Percentiles rank a stretch among this genome's conserved stretches.
Conservation (phyloP, 37 sponge, comb jelly and placozoan genomes). For the Amphimedon queenslandica region DNA sequence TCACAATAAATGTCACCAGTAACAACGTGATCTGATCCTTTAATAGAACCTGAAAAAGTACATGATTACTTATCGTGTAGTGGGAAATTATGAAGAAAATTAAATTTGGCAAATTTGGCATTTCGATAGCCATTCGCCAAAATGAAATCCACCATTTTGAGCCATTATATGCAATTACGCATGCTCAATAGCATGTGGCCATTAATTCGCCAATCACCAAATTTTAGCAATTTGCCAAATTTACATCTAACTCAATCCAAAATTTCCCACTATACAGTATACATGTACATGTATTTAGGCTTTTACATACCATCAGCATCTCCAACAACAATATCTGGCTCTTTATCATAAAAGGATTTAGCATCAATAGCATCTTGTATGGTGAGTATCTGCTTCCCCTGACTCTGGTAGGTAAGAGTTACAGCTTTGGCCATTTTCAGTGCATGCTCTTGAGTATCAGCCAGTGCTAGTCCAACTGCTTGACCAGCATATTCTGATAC, state of each 20-base stretch:
- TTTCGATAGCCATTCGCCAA: no score
- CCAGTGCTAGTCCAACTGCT: conserved; percentile 64
- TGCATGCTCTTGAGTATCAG: conserved; percentile 73
- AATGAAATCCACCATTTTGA: no score
- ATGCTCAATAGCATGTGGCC: no score
- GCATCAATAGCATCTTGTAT: conserved; percentile 54
- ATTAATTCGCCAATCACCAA: no score
- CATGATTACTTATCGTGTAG: background rate
- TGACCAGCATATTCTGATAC: conserved; percentile 66
- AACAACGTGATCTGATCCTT: conserved; percentile 27
- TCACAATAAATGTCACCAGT: conserved; percentile 64
- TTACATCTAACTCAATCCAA: no score
- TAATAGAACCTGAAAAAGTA: conserved; percentile 46
- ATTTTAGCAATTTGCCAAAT: no score
- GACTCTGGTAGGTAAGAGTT: conserved; percentile 35
- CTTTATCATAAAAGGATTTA: conserved; percentile 24
- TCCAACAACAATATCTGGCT: background rate
- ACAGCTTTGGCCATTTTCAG: conserved; percentile 46
- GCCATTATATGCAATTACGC: background rate
- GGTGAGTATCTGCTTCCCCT: conserved; percentile 52
- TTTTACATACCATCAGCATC: background rate
- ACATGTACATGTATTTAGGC: conserved; percentile 9
- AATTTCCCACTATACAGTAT: no score
- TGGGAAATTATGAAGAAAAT: no score
- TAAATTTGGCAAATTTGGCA: no score